Base-by-base conservation (phyloP, 2,888 invertebrate species). In the Drosophila nr. perissopoda region DNA sequence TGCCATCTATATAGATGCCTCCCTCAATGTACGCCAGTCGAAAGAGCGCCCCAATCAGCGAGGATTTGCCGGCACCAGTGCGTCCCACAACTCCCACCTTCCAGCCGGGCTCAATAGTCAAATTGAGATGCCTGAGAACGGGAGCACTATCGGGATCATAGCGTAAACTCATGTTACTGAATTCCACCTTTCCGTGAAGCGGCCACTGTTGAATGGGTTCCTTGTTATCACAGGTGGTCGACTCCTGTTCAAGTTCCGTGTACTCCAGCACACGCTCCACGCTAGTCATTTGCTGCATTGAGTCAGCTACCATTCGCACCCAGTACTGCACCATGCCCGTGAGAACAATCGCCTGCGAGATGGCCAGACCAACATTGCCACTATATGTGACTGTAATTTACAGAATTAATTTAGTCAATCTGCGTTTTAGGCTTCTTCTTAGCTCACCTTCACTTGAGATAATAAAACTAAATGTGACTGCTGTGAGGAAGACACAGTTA, bases 61-160 rank as follows among this genome's bases (percentile, higher is more conserved):
- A 96, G 0, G 96, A 96, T 92, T 97, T 97, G 3, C 97, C 97
- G 3, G 97, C 97, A 3, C 97, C 97, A 0, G 97, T 97, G 65
- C 97, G 94, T 2, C 97, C 97, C 8, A 97, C 96, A 75, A 97
- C 96, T 11, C 97, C 97, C 63, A 97, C 95, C 95, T 97, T 92
- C 75, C 93, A 94, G 69, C 95, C 95, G 38, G 95, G 94, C 86
- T 96, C 94, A 61, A 97, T 95, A 0, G 93, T 91, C 54, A 97
- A 93, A 83, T 95, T 96, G 29, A 97, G 93, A 88, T 96, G 94
- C 82, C 95, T 96, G 8, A 98, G 94, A 6, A 97, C 96, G 0
- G 96, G 95, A 0, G 94, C 90, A 27, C 94, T 94, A 0, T 94
- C 93, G 0, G 94, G 93, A 36, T 93, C 92, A 88, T 96, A 96